Evolutionary conservation across 1,140 invertebrate species (phyloP), one percentile per base, ranked within the genome.

Genomic region (Drosophila sechellia): DNA sequence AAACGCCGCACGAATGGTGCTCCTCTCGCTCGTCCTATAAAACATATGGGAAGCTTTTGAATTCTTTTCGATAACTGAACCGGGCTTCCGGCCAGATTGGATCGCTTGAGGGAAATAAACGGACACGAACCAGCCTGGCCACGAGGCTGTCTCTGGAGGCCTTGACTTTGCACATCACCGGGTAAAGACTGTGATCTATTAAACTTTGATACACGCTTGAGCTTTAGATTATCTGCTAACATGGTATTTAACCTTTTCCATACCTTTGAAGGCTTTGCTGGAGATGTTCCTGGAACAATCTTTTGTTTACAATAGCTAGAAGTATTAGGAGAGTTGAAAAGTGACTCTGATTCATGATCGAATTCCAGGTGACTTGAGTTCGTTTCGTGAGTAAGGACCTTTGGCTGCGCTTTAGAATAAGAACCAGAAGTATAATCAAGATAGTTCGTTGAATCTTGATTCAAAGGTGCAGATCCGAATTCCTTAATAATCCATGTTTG

Each of bases 141-240:
- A 71, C 78, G 86, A 25, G 45, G 10, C 57, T 79, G 75, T 52
- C 74, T 74, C 48, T 86, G 64, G n/a, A 50, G 53, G 15, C 46
- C 72, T 40, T 68, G 58, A n/a, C 42, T 46, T 74, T 95, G 93
- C 53, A 93, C 93, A 64, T 95, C 93, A n/a, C 95, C 94, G 1
- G 96, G 96, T 65, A 97, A 93, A 0, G 96, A 97, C 81, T 96
- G 95, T 27, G 96, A 97, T 77, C 96, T 93, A 92, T 95, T 95
- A 66, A 96, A 93, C 92, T 96, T 96, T 6, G 94, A 94, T 4
- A 75, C 66, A 2, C 80, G 75, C 34, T 92, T 92, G 45, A 97
- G 92, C 92, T 96, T 96, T 4, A 91, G 39, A 66, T 97, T 93
- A 89, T 97, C 96, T 0, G 96, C 96, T 34, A 98, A 92, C 94